phyloP scores from a whole-genome alignment of 2,797 vertebrate genomes.

The Melanotaenia pygmaea region DNA sequence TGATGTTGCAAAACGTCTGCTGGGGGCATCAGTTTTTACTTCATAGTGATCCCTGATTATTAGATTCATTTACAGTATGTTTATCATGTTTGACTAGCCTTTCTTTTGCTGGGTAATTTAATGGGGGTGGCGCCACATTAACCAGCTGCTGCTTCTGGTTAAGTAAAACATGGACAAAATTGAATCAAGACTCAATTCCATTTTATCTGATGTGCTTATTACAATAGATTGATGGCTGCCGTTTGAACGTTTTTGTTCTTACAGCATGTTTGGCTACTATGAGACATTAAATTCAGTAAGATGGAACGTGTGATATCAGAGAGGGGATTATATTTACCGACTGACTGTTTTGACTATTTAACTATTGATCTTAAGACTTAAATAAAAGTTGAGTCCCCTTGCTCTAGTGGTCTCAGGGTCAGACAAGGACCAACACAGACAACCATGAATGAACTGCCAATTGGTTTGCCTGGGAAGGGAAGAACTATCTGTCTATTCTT shows the following conservation, averaged over 20 bases:
- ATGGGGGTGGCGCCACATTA: background rate
- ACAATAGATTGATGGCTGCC: slow-evolving; percentile 7
- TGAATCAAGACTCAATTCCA: slow-evolving; percentile 6
- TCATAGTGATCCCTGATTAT: background rate
- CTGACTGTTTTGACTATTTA: slow-evolving; percentile 15
- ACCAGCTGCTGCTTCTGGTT: background rate
- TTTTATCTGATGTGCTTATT: slow-evolving; percentile 17
- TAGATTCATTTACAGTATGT: background rate
- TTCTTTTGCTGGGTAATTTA: slow-evolving; percentile 1
- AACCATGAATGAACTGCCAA: slow-evolving; percentile 43
- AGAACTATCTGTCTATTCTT: slow-evolving; percentile 42
- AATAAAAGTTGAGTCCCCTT: slow-evolving; percentile 21
- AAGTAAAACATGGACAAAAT: background rate
- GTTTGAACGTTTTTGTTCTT: slow-evolving; percentile 5
- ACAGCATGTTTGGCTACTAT: slow-evolving; percentile 8
- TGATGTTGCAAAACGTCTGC: background rate
- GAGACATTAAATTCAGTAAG: slow-evolving; percentile 14
- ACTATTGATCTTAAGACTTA: slow-evolving; percentile 22
- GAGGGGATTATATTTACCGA: slow-evolving; percentile 15
- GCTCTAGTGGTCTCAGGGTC: slow-evolving; percentile 15
- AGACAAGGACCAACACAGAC: slow-evolving; percentile 19
- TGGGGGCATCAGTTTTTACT: background rate
- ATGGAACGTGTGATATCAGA: slow-evolving; percentile 2
- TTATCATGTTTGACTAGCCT: background rate
- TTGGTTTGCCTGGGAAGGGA: slow-evolving; percentile 41